phyloP scores from a whole-genome alignment of 2,888 invertebrate genomes.

The Trissolcus brochymenae region DNA sequence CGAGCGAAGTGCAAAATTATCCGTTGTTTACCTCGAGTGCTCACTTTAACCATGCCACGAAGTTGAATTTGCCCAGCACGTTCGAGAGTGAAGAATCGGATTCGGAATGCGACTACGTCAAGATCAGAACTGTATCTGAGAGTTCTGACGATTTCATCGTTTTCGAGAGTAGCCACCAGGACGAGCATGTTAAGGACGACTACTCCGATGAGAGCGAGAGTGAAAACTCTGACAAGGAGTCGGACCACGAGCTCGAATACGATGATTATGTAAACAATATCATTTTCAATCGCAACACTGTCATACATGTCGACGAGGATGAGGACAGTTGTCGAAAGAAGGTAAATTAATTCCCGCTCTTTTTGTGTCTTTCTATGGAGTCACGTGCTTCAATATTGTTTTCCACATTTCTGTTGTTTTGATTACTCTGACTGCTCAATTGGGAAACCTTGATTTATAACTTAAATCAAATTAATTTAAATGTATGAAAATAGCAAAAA shows the following conservation, averaged over 20 bases:
- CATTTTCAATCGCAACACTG: neutral
- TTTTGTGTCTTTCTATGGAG: too few species aligned
- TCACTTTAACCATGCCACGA: too few species aligned
- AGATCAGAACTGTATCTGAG: slow-evolving; percentile 9
- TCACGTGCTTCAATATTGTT: too few species aligned
- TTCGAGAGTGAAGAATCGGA: neutral
- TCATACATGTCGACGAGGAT: neutral
- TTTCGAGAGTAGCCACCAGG: slow-evolving; percentile 1
- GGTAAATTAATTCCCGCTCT: neutral
- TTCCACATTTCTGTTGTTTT: too few species aligned
- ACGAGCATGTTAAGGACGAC: slow-evolving; percentile 4
- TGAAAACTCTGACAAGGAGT: neutral
- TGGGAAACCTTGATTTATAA: too few species aligned
- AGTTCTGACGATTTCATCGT: slow-evolving; percentile 22
- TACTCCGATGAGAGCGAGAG: neutral
- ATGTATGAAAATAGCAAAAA: too few species aligned
- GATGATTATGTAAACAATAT: neutral
- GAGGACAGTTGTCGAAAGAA: slow-evolving; percentile 6
- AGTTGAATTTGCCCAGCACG: neutral
- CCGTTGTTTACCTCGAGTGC: slow-evolving; percentile 2
- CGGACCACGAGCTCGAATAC: neutral
- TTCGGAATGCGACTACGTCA: slow-evolving; percentile 6
- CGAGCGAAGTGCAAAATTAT: slow-evolving; percentile 10
- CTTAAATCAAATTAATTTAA: too few species aligned
- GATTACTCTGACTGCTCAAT: too few species aligned